A percentile compares a stretch with the other conserved stretches of the same genome.
These are phyloP conservation scores for Arizona elegans DNA, from an alignment of 2,113 vertebrate species.

Conservation along the genomic window DNA sequence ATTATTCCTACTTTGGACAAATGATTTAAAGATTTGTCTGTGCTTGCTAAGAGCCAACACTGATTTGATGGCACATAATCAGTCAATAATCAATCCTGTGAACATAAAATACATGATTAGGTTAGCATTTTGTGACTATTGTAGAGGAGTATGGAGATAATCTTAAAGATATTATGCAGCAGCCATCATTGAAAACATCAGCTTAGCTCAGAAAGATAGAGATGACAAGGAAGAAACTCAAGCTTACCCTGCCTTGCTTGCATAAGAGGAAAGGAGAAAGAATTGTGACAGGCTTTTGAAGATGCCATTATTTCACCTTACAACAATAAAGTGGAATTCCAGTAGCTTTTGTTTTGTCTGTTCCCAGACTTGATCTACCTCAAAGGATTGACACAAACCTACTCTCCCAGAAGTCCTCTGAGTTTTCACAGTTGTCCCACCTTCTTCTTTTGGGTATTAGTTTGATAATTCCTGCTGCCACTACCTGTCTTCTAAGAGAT, in stretches of 20 bases:
- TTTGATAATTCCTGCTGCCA: background rate
- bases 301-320: background rate
- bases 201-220: background rate
- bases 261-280: background rate
- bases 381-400: background rate
- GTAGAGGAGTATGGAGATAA: background rate
- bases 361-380: background rate
- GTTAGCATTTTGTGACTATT: background rate
- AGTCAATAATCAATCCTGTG: background rate
- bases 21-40: background rate
- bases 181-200: background rate
- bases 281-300: background rate
- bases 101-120: background rate
- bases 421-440: background rate
- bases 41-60: background rate
- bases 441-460: background rate
- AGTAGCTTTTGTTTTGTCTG: background rate
- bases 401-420: background rate
- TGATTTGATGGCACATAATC: background rate
- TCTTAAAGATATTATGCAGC: background rate
- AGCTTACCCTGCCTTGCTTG: background rate
- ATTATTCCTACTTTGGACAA: background rate
- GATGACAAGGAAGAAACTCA: background rate
- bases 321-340: background rate
- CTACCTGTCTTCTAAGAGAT: background rate